Evolutionary conservation across 2,113 vertebrate species (phyloP), one percentile per base, ranked within the genome.

Genomic region (Neoarius graeffei): DNA sequence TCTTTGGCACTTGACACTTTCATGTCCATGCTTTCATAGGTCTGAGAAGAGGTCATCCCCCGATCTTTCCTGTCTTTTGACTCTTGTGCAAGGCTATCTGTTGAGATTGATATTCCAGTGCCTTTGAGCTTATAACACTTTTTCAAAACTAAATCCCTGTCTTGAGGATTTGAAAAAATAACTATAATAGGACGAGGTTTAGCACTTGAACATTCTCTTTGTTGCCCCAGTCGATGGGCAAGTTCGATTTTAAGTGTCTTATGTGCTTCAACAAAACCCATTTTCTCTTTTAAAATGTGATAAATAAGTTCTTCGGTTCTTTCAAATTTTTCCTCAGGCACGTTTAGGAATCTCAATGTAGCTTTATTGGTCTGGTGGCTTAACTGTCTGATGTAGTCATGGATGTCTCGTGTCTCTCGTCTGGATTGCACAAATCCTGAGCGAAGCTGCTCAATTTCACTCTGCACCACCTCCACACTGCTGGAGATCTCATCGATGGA

Each of bases 41-140:
- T 99, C 94, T 99, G 98, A 42, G 98, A 99, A 13, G 97, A 97
- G 86, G 97, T 94, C 86, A 99, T 94, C 19, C 93, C 93, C 92
- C 96, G 97, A 66, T 99, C 97, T 94, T 96, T 98, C 92, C 93
- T 96, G 88, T 98, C 98, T 93, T 96, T 98, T 79, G 96, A 91
- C 23, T 98, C 97, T 80, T 96, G 95, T 85, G 95, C 94, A 92
- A 99, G 95, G 90, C 97, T 96, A 91, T 99, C 98, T 83, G 98
- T 98, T 23, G 97, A 97, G 85, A 99, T 95, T 23, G 97, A 97
- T 83, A 99, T 97, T 23, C 98, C 98, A 64, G 97, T 98, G 86
- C 98, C 98, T 94, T 99, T 99, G 79, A 99, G 97, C 93, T 99
- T 99, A 85, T 99, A 99, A 85, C 98, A 99, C 91, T 99, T 99